phyloP scores from a whole-genome alignment of 2,113 vertebrate species.

The Hippopotamus amphibius region DNA sequence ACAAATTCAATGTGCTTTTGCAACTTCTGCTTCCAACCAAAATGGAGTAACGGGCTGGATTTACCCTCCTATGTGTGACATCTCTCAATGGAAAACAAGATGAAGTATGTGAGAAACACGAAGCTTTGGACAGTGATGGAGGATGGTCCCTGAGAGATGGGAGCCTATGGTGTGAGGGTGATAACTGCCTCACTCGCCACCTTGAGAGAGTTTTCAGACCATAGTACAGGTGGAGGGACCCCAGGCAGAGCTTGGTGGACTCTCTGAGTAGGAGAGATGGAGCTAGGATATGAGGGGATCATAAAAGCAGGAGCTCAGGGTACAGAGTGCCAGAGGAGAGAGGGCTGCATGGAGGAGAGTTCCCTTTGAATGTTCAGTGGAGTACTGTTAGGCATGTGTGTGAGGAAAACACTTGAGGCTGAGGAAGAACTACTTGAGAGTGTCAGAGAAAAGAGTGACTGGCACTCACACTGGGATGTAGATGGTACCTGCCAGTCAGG shows the following conservation, averaged over 20 bases:
- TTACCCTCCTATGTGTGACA: background rate
- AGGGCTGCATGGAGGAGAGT: background rate
- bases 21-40: background rate
- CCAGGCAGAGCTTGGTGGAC: background rate
- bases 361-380: background rate
- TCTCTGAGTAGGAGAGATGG: background rate
- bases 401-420: background rate
- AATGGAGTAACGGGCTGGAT: background rate
- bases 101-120: background rate
- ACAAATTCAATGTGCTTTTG: background rate
- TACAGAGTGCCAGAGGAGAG: background rate
- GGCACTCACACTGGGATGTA: background rate
- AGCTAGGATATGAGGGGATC: background rate
- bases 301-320: background rate
- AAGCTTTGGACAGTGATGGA: background rate
- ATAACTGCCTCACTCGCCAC: background rate
- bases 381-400: background rate
- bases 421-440: background rate
- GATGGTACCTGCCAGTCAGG: background rate
- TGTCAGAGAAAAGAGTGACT: background rate
- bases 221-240: rapidly evolving
- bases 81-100: background rate
- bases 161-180: background rate
- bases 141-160: background rate
- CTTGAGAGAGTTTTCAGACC: background rate